Evolutionary conservation across 2,888 invertebrate species (phyloP).

Genomic region (Ferrisia virgata): DNA sequence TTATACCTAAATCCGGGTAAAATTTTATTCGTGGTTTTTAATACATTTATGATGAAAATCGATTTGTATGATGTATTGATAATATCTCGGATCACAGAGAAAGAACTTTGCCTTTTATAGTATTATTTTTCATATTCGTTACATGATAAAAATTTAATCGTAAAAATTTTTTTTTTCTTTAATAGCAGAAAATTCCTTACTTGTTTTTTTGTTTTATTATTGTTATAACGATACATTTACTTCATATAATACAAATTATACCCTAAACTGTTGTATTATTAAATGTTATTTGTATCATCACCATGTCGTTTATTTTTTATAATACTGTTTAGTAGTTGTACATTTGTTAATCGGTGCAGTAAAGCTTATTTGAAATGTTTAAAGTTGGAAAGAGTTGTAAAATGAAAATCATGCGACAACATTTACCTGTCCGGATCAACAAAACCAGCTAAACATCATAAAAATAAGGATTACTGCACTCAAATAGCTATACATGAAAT

Average conservation of each 20-base stretch:
- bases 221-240: slow-evolving; percentile 15
- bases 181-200: slow-evolving; percentile 18
- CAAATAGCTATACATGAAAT: neutral
- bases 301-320: slow-evolving; percentile 16
- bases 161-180: neutral
- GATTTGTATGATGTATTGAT: neutral
- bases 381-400: neutral
- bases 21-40: too few relatives aligned
- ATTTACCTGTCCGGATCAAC: too few relatives aligned
- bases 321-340: slow-evolving; percentile 7
- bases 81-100: neutral
- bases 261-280: neutral
- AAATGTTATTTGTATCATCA: slow-evolving; percentile 27
- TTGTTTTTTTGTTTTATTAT: slow-evolving; percentile 14
- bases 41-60: neutral
- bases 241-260: slow-evolving; percentile 19
- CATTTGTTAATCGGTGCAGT: neutral
- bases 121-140: neutral
- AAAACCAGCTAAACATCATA: neutral
- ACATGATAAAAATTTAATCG: neutral
- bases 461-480: neutral
- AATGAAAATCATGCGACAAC: neutral
- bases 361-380: neutral
- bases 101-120: neutral
- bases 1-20: too few relatives aligned